Conservation (phyloP, 2,888 invertebrate genomes). For the Ichneumoninae sp. region DNA sequence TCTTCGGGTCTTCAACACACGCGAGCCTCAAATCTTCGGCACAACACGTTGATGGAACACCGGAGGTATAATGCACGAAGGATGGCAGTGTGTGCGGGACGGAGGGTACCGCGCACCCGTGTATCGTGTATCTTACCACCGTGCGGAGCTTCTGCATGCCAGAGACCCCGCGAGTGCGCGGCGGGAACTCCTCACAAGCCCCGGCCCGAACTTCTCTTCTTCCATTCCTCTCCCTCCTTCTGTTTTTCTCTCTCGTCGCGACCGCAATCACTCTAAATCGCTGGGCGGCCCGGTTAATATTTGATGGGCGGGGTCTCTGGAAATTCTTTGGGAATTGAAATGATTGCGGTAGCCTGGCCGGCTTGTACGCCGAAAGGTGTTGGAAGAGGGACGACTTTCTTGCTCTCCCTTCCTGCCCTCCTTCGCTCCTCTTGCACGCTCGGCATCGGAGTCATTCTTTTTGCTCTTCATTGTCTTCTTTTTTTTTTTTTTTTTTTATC, state of each 20-base stretch:
- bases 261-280: slow-evolving; percentile 80
- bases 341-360: slow-evolving; percentile 69
- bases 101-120: not conserved
- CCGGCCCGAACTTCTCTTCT: slow-evolving; percentile 16
- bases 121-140: slow-evolving; percentile 14
- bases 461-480: not conserved
- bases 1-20: slow-evolving; percentile 35
- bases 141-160: slow-evolving; percentile 41
- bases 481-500: not conserved
- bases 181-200: slow-evolving; percentile 25
- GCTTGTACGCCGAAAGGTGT: slow-evolving; percentile 67
- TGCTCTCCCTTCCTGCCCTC: slow-evolving; percentile 33
- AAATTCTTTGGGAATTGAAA: slow-evolving; percentile 71
- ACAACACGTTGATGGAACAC: slow-evolving; percentile 27
- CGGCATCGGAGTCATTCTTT: not conserved
- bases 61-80: slow-evolving; percentile 3
- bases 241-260: slow-evolving; percentile 66
- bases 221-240: slow-evolving; percentile 21
- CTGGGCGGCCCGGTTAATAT: slow-evolving; percentile 76
- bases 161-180: slow-evolving; percentile 23
- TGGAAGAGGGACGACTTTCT: slow-evolving; percentile 59
- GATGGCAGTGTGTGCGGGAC: slow-evolving; percentile 3
- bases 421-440: slow-evolving; percentile 4
- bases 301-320: slow-evolving; percentile 75
- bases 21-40: slow-evolving; percentile 33